A percentile compares a stretch with the other conserved stretches of the same genome.
Evolutionary conservation across 2,797 vertebrate genomes (phyloP).

Genomic region (Etheostoma nigrum): DNA sequence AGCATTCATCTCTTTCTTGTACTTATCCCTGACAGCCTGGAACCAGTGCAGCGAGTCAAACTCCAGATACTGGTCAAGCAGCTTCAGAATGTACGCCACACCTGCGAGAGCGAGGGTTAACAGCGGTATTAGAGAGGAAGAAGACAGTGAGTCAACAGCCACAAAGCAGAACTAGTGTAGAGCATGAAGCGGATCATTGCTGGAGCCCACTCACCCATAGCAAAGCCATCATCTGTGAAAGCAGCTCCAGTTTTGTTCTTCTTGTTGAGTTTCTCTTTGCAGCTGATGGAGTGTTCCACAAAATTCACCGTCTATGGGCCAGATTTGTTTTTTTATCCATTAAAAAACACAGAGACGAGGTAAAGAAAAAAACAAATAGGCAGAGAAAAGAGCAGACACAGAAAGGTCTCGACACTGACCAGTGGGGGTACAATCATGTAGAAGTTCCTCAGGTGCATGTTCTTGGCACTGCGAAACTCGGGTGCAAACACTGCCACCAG

Average conservation of each 20-base stretch:
- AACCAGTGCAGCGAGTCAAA: slow-evolving; percentile 99
- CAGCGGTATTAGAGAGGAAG: neutral
- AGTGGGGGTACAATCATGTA: slow-evolving; percentile 98
- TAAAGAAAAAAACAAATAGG: neutral
- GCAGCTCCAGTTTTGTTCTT: slow-evolving; percentile 98
- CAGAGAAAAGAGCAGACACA: neutral
- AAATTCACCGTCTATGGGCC: slow-evolving; percentile 94
- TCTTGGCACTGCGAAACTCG: slow-evolving; percentile 96
- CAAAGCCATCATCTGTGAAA: slow-evolving; percentile 98
- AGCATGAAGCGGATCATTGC: neutral
- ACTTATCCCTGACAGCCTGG: slow-evolving; percentile 97
- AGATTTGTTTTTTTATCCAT: neutral
- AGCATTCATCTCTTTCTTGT: slow-evolving; percentile 93
- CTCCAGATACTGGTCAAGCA: slow-evolving; percentile 98
- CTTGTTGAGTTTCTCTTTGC: slow-evolving; percentile 98
- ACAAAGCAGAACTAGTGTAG: neutral
- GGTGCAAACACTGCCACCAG: slow-evolving; percentile 96
- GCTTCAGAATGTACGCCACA: slow-evolving; percentile 98
- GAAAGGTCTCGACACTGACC: slow-evolving; percentile 80
- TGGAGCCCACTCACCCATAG: slow-evolving; percentile 90
- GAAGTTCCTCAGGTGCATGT: slow-evolving; percentile 98
- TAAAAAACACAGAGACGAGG: accelerated
- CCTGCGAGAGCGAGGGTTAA: slow-evolving; percentile 77
- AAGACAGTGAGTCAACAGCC: neutral
- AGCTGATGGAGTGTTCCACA: slow-evolving; percentile 97